Evolutionary conservation across 2,888 invertebrate genomes (phyloP), one percentile per base, ranked within the genome.

Genomic region (Choristoneura rosaceana): DNA sequence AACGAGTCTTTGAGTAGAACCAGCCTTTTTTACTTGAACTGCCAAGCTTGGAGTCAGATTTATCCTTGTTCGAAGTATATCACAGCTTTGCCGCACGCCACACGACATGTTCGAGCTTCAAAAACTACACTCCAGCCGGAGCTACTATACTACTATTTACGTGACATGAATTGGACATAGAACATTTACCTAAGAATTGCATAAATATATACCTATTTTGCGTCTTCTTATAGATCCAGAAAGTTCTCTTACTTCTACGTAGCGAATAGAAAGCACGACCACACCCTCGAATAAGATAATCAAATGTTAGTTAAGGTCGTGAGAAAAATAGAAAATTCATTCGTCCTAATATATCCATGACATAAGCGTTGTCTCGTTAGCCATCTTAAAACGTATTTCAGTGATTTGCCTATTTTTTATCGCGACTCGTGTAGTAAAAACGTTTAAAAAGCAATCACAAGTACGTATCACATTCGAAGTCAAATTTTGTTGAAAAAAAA

Each of bases 1-100:
- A 82, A 84, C 84, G 78, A 81, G 86, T 84, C 76, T 78, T 73
- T 50, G 58, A 69, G 74, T 43, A 60, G 64, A 68, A 41, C 63
- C 66, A 63, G 71, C 73, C 76, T 78, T 75, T 77, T 76, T 79
- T 73, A 67, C 68, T 68, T 43, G 62, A 59, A 41, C 55, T 47
- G 52, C 62, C 47, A 45, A 68, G 63, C 63, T 50, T 60, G 59
- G 34, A 71, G 69, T 73, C 76, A 78, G 78, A 77, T 79, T 78
- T 76, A 76, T 74, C 70, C 58, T 7, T 7, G 8, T 7, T 10
- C 43, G n/a, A 25, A 62, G 25, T 55, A 55, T 5, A 10, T 25
- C 55, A 8, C 52, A 52, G 17, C 52, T 52, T 15, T 52, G 17
- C 52, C 15, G 3, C 47, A 14, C 5, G 5, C 52, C 52, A 15